These are phyloP conservation scores for Thalassoma bifasciatum DNA, from an alignment of 2,113 vertebrate genomes.

Conservation along the genomic window DNA sequence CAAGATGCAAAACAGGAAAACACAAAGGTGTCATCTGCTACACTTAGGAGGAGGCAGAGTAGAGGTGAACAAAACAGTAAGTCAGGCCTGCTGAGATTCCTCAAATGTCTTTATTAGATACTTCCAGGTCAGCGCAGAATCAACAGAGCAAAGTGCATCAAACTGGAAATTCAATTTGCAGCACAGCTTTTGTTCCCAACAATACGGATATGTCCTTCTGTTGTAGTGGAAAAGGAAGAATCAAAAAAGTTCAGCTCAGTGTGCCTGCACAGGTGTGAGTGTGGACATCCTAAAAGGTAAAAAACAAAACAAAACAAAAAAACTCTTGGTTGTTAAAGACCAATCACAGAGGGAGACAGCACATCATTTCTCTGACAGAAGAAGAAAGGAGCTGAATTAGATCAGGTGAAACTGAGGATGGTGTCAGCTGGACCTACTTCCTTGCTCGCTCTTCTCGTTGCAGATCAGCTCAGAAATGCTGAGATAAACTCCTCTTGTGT, in stretches of 20 bases:
- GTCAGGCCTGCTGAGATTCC: slow-evolving; percentile 28
- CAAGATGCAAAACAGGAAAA: slow-evolving; percentile 55
- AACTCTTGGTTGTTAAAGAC: slow-evolving; percentile 36
- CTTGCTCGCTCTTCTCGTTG: slow-evolving; percentile 47
- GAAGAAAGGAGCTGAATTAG: slow-evolving; percentile 40
- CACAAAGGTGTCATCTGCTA: slow-evolving; percentile 21
- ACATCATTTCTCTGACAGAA: slow-evolving; percentile 35
- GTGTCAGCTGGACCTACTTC: slow-evolving; percentile 59
- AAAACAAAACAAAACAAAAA: slow-evolving; percentile 43
- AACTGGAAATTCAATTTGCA: slow-evolving; percentile 11
- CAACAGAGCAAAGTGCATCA: slow-evolving; percentile 32
- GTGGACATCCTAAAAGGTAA: slow-evolving; percentile 67
- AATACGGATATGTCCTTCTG: slow-evolving; percentile 52
- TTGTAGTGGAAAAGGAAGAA: slow-evolving; percentile 19
- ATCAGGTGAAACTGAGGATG: slow-evolving; percentile 45
- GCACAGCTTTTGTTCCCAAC: slow-evolving; percentile 20
- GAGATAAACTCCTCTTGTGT: slow-evolving; percentile 42
- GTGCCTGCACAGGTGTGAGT: not conserved
- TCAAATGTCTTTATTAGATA: slow-evolving; percentile 12
- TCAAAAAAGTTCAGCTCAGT: slow-evolving; percentile 25
- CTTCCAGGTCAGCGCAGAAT: slow-evolving; percentile 45
- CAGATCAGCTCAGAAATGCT: slow-evolving; percentile 9
- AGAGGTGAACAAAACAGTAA: not conserved
- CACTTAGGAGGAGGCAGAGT: slow-evolving; percentile 11
- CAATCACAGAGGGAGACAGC: slow-evolving; percentile 36